These are phyloP conservation scores for Vollenhovia emeryi DNA, from an alignment of 1,140 invertebrate genomes.

Conservation along the genomic window DNA sequence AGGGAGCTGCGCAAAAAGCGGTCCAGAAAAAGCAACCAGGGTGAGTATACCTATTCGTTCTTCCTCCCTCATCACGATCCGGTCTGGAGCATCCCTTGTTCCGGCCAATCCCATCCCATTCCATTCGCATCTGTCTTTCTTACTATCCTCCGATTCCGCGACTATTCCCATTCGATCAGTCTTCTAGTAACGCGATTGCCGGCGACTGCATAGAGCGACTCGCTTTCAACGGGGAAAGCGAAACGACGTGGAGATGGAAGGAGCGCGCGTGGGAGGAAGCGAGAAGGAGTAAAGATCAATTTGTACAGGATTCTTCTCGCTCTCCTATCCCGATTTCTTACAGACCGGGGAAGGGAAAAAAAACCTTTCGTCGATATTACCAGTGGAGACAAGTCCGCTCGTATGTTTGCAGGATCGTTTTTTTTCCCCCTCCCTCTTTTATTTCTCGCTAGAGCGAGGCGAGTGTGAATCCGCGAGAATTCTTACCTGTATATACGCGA, in stretches of 20 bases:
- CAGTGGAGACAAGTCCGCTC: conserved; percentile 39
- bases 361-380: conserved; percentile 61
- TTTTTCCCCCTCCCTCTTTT: conserved; percentile 14
- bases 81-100: conserved; percentile 72
- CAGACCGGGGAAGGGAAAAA: neutral
- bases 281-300: conserved; percentile 65
- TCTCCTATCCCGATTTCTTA: conserved; percentile 53
- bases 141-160: conserved; percentile 69
- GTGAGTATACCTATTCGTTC: conserved; percentile 72
- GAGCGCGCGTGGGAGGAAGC: neutral
- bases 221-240: conserved; percentile 46
- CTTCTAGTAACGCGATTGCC: conserved; percentile 79
- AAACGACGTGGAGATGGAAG: conserved; percentile 1
- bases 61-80: conserved; percentile 52
- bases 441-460: neutral
- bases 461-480: neutral
- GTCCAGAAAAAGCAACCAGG: conserved; percentile 77
- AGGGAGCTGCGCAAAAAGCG: conserved; percentile 86
- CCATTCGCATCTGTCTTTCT: conserved; percentile 79
- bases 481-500: neutral
- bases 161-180: conserved; percentile 80
- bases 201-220: conserved; percentile 65
- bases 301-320: conserved; percentile 63
- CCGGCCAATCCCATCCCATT: conserved; percentile 79
- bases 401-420: conserved; percentile 45